These are phyloP conservation scores for Polypedilum pembai DNA, from an alignment of 1,140 invertebrate genomes.

Conservation along the genomic window DNA sequence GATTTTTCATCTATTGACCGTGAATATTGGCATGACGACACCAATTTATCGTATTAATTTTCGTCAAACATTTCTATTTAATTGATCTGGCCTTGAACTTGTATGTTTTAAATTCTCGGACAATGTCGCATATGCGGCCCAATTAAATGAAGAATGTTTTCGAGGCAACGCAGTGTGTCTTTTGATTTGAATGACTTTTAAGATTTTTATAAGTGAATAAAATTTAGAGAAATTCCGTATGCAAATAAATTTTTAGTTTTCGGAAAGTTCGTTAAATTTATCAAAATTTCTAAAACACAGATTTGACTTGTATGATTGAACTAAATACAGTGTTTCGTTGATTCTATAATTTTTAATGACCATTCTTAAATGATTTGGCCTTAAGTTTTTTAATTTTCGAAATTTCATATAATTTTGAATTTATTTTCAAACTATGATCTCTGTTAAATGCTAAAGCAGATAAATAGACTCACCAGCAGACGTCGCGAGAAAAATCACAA, in stretches of 20 bases:
- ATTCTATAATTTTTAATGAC: too few species aligned
- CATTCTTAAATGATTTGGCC: too few species aligned
- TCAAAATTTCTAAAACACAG: too few species aligned
- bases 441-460: background rate
- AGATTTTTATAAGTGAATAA: too few species aligned
- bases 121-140: background rate
- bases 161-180: background rate
- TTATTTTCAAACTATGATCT: background rate
- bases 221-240: too few species aligned
- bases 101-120: background rate
- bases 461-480: background rate
- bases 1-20: background rate
- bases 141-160: background rate
- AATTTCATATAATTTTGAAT: background rate
- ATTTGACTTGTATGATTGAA: too few species aligned
- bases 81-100: conserved; percentile 6
- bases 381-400: background rate
- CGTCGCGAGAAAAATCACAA: conserved; percentile 3
- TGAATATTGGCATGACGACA: background rate
- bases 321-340: too few species aligned
- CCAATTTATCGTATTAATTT: background rate
- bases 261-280: too few species aligned
- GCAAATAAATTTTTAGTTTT: too few species aligned
- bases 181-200: background rate
- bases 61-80: background rate